Percentiles rank a stretch among this genome's conserved stretches.
These are phyloP conservation scores for Ciconia stormi DNA, from an alignment of 2,113 vertebrate species.

Conservation along the genomic window DNA sequence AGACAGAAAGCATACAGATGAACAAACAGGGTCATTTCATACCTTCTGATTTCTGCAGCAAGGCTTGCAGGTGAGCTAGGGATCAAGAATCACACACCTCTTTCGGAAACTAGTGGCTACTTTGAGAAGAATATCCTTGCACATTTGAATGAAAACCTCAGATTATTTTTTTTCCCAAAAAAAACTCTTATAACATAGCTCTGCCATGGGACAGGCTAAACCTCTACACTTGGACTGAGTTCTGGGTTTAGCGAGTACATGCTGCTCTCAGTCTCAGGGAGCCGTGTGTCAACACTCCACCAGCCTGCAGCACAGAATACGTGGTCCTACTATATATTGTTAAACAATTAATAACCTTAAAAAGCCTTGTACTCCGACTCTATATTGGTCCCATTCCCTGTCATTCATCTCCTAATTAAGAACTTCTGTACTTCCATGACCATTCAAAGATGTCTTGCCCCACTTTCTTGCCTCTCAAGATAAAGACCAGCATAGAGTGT, in stretches of 20 bases:
- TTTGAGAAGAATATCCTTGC: background rate
- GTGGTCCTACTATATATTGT: background rate
- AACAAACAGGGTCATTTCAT: background rate
- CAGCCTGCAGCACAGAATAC: background rate
- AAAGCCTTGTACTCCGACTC: background rate
- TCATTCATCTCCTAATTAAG: background rate
- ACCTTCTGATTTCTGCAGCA: background rate
- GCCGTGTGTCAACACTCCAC: rapidly evolving
- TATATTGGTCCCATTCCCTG: background rate
- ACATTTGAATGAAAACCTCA: background rate
- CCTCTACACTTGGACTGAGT: background rate
- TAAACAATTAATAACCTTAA: background rate
- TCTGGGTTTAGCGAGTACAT: background rate
- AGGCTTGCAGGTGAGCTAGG: background rate
- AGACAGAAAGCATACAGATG: background rate
- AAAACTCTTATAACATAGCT: background rate
- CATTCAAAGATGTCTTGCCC: background rate
- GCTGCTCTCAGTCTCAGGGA: background rate
- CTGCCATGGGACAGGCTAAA: background rate
- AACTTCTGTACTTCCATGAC: background rate
- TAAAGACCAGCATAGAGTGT: background rate
- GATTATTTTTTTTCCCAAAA: background rate
- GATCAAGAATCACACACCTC: background rate
- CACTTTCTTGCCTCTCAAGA: background rate
- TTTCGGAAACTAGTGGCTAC: background rate